Percentiles rank a stretch among this genome's conserved stretches.
Conservation (phyloP, 2,113 vertebrate genomes). For the Cinclus mexicanus region DNA sequence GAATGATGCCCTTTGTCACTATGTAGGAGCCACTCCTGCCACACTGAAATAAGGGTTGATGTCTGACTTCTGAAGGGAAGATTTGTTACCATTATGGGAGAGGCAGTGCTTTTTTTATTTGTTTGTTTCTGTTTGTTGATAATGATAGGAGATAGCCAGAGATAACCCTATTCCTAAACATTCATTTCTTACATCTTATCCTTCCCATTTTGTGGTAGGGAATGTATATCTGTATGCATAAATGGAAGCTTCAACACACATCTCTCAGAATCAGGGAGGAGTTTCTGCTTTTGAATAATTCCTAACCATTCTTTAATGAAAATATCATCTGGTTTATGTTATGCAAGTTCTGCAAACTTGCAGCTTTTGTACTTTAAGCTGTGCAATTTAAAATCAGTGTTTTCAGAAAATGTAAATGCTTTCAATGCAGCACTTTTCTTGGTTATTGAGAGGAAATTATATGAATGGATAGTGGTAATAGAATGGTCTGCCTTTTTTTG, state of each 20-base stretch:
- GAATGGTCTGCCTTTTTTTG: background rate
- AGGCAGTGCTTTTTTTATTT: background rate
- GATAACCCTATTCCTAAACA: accelerated
- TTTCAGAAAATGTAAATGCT: background rate
- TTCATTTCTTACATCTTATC: background rate
- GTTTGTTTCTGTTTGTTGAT: background rate
- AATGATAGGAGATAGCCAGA: background rate
- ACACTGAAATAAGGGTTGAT: background rate
- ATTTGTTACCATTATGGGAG: background rate
- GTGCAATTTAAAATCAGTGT: background rate
- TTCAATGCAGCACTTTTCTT: background rate
- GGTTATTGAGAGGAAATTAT: background rate
- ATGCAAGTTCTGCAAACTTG: background rate
- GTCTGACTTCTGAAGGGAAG: background rate
- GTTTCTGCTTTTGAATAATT: background rate
- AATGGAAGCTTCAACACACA: background rate
- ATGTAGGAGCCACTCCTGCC: background rate
- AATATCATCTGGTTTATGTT: background rate
- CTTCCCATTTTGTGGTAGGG: background rate
- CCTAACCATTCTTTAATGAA: background rate
- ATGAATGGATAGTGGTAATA: background rate
- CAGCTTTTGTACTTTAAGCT: background rate
- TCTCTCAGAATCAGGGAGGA: background rate
- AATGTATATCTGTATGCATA: background rate
- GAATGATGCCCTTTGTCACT: background rate